These are phyloP conservation scores for Drosophila mimetica DNA, from an alignment of 2,888 invertebrate genomes.

Conservation along the genomic window DNA sequence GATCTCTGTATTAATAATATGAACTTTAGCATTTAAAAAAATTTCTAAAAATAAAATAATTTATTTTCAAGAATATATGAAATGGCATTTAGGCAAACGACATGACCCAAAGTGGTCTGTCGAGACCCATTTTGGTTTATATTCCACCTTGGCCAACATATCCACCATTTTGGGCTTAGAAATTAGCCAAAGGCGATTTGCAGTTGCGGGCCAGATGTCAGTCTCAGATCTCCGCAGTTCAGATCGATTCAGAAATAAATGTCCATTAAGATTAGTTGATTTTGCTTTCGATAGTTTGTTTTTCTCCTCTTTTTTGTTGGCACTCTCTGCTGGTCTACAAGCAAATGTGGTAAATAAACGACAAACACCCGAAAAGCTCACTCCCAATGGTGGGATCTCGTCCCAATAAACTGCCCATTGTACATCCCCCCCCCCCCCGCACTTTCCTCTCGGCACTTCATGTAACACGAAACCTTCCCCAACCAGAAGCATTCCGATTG, in stretches of 20 bases:
- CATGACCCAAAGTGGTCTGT: neutral
- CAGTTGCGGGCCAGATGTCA: slow-evolving; percentile 47
- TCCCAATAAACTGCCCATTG: neutral
- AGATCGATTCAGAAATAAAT: slow-evolving; percentile 51
- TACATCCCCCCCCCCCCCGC: slow-evolving; percentile 8
- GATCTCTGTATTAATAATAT: no score
- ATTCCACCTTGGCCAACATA: slow-evolving; percentile 9
- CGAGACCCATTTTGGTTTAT: neutral
- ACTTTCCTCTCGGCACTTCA: slow-evolving; percentile 39
- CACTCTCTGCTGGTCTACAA: slow-evolving; percentile 48
- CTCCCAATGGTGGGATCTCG: slow-evolving; percentile 15
- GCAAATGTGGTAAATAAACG: slow-evolving; percentile 65
- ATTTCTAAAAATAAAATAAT: no score
- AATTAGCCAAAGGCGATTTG: slow-evolving; percentile 37
- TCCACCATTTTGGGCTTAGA: slow-evolving; percentile 29
- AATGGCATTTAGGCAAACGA: no score
- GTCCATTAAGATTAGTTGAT: slow-evolving; percentile 80
- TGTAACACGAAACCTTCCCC: slow-evolving; percentile 60
- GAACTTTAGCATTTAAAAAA: no score
- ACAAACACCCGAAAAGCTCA: slow-evolving; percentile 42
- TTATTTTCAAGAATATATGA: no score
- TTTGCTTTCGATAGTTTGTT: slow-evolving; percentile 75
- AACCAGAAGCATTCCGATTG: slow-evolving; percentile 75
- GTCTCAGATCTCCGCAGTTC: slow-evolving; percentile 49
- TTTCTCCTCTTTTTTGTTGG: slow-evolving; percentile 4